A percentile compares a stretch with the other conserved stretches of the same genome.
phyloP scores from a whole-genome alignment of 2,113 vertebrate species.

The Garra rufa region DNA sequence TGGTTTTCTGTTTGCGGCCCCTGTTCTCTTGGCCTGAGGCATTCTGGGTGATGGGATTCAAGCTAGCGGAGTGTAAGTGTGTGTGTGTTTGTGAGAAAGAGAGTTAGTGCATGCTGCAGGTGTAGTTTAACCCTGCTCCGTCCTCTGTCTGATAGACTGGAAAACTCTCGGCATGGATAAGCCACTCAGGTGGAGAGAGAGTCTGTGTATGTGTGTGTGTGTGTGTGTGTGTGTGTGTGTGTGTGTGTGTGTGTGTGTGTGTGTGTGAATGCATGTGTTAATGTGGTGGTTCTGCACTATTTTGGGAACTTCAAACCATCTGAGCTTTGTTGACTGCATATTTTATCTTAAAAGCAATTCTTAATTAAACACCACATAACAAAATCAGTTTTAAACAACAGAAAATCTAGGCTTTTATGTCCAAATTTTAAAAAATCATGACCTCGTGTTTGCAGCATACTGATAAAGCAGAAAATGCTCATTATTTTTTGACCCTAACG shows the following conservation, averaged over 20 bases:
- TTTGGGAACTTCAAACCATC: constrained; percentile 23
- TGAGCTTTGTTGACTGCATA: constrained; percentile 16
- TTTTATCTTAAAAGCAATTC: background rate
- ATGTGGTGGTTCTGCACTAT: constrained; percentile 22
- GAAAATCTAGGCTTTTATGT: background rate
- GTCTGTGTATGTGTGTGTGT: background rate
- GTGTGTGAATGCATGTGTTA: background rate
- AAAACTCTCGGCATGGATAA: constrained; percentile 33
- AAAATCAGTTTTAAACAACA: background rate
- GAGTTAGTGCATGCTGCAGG: constrained; percentile 24
- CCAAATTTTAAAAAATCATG: background rate
- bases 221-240: background rate
- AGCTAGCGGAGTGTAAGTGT: constrained; percentile 11
- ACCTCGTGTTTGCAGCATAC: background rate
- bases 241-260: background rate
- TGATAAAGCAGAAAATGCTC: background rate
- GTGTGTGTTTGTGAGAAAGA: constrained; percentile 10
- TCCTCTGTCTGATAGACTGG: constrained; percentile 38
- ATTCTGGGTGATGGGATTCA: constrained; percentile 31
- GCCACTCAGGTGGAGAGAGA: constrained; percentile 24
- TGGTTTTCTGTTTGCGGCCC: constrained; percentile 20
- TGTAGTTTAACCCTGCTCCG: constrained; percentile 12
- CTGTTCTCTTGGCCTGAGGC: background rate
- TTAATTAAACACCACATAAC: background rate
- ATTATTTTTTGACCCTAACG: background rate